phyloP scores from a whole-genome alignment of 2,113 vertebrate genomes.

The Eolophus roseicapilla region DNA sequence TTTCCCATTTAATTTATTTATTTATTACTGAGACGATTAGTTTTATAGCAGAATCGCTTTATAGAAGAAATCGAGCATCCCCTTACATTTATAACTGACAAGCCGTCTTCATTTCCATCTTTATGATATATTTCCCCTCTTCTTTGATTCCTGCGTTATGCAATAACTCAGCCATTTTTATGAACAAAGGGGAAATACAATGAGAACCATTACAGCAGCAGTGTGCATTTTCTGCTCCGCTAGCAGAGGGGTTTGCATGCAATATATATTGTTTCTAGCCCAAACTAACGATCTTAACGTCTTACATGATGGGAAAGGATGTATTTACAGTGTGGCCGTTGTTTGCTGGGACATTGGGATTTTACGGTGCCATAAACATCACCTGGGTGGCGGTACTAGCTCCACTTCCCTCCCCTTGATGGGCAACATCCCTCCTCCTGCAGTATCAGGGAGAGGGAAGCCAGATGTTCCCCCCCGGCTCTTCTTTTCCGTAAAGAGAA shows the following conservation, averaged over 20 bases:
- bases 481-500: not conserved
- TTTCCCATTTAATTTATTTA: not conserved
- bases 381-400: not conserved
- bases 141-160: not conserved
- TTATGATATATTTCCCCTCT: not conserved
- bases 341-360: not conserved
- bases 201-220: slow-evolving; percentile 27
- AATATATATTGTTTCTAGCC: slow-evolving; percentile 1
- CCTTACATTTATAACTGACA: not conserved
- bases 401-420: not conserved
- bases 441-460: not conserved
- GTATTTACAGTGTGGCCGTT: not conserved
- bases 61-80: not conserved
- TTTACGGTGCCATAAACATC: not conserved
- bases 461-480: not conserved
- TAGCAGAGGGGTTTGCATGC: not conserved
- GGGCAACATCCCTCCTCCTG: not conserved
- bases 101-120: not conserved
- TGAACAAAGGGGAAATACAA: slow-evolving; percentile 50
- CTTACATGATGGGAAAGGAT: not conserved
- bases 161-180: slow-evolving; percentile 31
- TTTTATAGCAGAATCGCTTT: not conserved
- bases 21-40: not conserved
- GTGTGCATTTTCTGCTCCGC: not conserved
- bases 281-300: slow-evolving; percentile 2